Evolutionary conservation across 2,888 invertebrate genomes (phyloP), one percentile per base, ranked within the genome.

Genomic region (Bembecia ichneumoniformis): DNA sequence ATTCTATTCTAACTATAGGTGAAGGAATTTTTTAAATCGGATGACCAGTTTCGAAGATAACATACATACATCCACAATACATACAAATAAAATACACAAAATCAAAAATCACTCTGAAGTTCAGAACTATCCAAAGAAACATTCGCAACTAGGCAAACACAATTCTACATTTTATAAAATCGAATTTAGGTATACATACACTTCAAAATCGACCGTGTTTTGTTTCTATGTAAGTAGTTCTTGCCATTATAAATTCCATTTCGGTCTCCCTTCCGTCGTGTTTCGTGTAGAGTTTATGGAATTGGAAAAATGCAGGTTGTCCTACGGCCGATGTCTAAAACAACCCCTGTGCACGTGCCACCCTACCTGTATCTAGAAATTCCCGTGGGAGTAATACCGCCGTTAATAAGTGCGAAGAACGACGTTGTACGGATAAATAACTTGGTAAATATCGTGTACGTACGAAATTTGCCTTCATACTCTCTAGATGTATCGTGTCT

Each of bases 381-480:
- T 79, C 83, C 78, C 83, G 59, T 71, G 83, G 83, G 82, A 81
- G 63, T 68, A 68, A 63, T 64, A 68, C 61, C 63, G 53, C 62
- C 64, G 69, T 77, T 73, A 74, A 74, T 78, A 80, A 77, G 69
- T 73, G 72, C 69, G 65, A 71, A 74, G 74, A 74, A 67, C 28
- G 28, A 2, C 28, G 28, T 9, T 28, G 28, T 28, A 28, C 7
- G 28, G 28, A 28, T 28, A 49, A 51, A 47, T 47, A 47, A 52
- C 47, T 48, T 52, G 50, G 55, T 60, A 46, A 49, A 49, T 46
- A 28, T 28, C 45, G 11, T 16, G 11, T 16, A 52, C 54, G 49
- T 52, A 57, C 55, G 59, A 62, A 63, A 63, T 64, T 62, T 56
- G 59, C 58, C 52, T 49, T 51, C 49, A 55, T 51, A 50, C 44